Conservation (phyloP, 2,888 invertebrate species). For the Synergus laeviventris region DNA sequence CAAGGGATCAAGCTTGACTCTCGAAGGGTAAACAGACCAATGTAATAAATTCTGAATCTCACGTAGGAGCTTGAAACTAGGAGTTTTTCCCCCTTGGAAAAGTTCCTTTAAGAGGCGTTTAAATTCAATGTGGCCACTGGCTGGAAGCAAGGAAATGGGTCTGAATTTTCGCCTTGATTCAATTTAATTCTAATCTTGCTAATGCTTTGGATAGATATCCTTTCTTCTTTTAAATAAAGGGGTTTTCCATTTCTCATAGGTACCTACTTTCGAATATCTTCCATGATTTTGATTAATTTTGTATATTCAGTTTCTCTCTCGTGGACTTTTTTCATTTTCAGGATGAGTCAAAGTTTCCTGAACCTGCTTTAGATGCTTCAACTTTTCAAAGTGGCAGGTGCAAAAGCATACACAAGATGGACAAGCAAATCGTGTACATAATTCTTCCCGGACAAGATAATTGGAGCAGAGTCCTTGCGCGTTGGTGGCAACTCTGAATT, state of each 20-base stretch:
- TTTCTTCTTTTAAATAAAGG: too few relatives aligned
- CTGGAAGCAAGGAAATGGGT: neutral
- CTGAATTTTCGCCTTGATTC: neutral
- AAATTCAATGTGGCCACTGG: neutral
- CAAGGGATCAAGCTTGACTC: neutral
- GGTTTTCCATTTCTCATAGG: too few relatives aligned
- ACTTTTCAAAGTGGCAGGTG: neutral
- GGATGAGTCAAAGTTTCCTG: slow-evolving; percentile 7
- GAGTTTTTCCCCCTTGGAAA: neutral
- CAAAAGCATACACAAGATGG: neutral
- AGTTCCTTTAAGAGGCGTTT: neutral
- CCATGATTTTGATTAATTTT: neutral
- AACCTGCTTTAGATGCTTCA: neutral
- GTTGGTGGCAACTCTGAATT: neutral
- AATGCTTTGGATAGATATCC: too few relatives aligned
- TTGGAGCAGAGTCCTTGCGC: neutral
- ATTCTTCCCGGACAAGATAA: slow-evolving; percentile 17
- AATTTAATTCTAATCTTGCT: too few relatives aligned
- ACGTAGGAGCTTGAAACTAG: neutral
- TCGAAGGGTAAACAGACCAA: neutral
- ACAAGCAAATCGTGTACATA: slow-evolving; percentile 26
- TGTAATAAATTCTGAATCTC: neutral
- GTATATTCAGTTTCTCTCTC: neutral
- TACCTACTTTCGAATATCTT: neutral
- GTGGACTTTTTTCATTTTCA: neutral